Evolutionary conservation across 2,113 vertebrate species (phyloP).

Genomic region (Motacilla alba): DNA sequence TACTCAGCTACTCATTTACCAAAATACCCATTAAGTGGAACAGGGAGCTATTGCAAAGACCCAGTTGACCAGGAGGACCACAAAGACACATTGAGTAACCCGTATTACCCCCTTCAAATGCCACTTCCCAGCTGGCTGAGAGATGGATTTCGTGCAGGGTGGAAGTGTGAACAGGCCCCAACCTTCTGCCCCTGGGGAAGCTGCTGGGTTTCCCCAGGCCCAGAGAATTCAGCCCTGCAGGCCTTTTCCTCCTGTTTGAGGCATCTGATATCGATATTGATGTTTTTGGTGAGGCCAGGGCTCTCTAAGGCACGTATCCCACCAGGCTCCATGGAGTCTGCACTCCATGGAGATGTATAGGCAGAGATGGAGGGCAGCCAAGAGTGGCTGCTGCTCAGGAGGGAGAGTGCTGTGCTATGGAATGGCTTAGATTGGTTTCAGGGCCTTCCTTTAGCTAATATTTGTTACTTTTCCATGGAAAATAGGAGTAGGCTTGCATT

Average conservation of each 20-base stretch:
- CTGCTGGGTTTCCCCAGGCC: slow-evolving; percentile 33
- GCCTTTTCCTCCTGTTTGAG: slow-evolving; percentile 55
- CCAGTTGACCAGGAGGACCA: background rate
- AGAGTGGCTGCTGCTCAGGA: slow-evolving; percentile 60
- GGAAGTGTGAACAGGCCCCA: background rate
- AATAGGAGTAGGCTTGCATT: slow-evolving; percentile 28
- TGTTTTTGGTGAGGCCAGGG: slow-evolving; percentile 53
- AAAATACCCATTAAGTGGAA: slow-evolving; percentile 6
- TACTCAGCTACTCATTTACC: background rate
- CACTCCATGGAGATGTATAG: slow-evolving; percentile 57
- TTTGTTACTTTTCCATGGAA: slow-evolving; percentile 38
- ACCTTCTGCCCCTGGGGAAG: slow-evolving; percentile 7
- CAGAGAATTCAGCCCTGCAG: slow-evolving; percentile 10
- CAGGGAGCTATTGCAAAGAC: slow-evolving; percentile 18
- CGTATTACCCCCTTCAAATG: background rate
- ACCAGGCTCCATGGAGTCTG: slow-evolving; percentile 77
- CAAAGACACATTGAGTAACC: background rate
- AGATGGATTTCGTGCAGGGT: background rate
- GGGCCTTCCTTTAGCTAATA: slow-evolving; percentile 51
- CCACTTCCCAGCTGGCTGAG: background rate
- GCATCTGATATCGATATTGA: slow-evolving; percentile 64
- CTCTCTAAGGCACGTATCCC: slow-evolving; percentile 56
- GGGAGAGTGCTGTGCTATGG: slow-evolving; percentile 43
- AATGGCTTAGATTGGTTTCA: slow-evolving; percentile 68
- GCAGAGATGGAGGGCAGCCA: slow-evolving; percentile 76